Base-by-base conservation (phyloP, 2,113 vertebrate species). In the Galeopterus variegatus region DNA sequence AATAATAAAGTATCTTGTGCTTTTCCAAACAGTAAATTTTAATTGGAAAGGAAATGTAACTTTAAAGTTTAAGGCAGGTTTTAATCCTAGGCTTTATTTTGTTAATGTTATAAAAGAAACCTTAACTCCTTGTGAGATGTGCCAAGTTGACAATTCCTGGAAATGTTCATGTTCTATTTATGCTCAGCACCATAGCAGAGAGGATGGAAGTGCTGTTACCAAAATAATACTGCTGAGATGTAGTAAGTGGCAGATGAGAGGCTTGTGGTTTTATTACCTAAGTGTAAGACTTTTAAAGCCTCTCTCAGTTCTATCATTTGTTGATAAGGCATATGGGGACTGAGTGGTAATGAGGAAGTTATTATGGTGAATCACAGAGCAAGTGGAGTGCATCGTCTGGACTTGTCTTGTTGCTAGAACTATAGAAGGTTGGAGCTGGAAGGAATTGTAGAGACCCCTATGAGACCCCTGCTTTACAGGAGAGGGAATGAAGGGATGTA, bases 121-220 rank as follows among this genome's bases (percentile, higher is more conserved):
- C 88, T 95, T 95, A 92, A 96, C 92, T 97, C 90, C 64, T 95
- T 88, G 65, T 92, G 58, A 92, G 95, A 97, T 91, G 82, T 93
- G 88, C 94, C 97, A 98, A 92, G 81, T 90, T 94, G 97, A 95
- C 90, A 97, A 70, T 98, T 98, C 97, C 97, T 98, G 97, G 98
- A 98, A 97, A 89, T 98, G 94, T 88, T 94, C 94, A 84, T 87
- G 95, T 96, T 95, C 95, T 97, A 90, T 97, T 98, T 98, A 79
- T 87, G 73, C 56, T 93, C 84, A 77, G 90, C 77, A 95, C 92
- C 33, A 41, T 24, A 96, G 96, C 94, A 96, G 88, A 92, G 92
- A 94, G 36, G 73, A 87, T 90, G 96, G 96, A 15, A 70, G 85
- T 11, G 7, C 45, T 75, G 97, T 92, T 97, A 96, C 94, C 90